Evolutionary conservation across 2,113 vertebrate genomes (phyloP), one percentile per base, ranked within the genome.

Genomic region (Nibea albiflora): DNA sequence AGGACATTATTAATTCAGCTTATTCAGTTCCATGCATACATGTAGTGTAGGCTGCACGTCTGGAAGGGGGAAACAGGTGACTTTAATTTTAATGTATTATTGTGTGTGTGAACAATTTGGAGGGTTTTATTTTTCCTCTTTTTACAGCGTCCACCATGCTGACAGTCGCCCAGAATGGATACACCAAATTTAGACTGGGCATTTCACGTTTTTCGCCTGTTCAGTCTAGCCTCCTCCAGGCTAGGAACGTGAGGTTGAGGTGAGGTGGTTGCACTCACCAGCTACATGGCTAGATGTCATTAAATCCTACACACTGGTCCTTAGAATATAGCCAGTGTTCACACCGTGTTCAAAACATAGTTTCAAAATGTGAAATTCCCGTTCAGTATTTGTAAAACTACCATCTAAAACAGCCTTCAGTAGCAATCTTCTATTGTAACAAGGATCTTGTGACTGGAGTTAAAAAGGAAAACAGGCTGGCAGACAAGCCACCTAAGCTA

Each of bases 401-500:
- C 73, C 31, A 56, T 72, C 80, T 74, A 52, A 85, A 86, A 52
- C 70, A 77, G 80, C 81, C 80, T 57, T 82, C 31, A 60, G 61
- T 11, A 12, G 63, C 72, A 67, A 76, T 73, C 78, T 76, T 77
- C 62, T 61, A 10, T 72, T 39, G 61, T 81, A 86, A 84, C 89
- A 81, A 89, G 81, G 66, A 87, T 83, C 83, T 58, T 54, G 44
- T 85, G 80, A 85, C 75, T 72, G 58, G 75, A 87, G 91, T 92
- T 92, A 89, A 90, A 90, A 84, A 83, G 89, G 90, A 91, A 89
- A 90, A 90, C 90, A 87, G 84, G 62, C 90, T 80, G 89, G 77
- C 82, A 89, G 84, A 92, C 88, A 89, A 92, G 89, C 91, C 90
- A 94, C 89, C 93, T 92, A 90, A 91, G 90, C 89, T 83, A 89